phyloP scores from a whole-genome alignment of 2,113 vertebrate species.

The Thunnus maccoyii region DNA sequence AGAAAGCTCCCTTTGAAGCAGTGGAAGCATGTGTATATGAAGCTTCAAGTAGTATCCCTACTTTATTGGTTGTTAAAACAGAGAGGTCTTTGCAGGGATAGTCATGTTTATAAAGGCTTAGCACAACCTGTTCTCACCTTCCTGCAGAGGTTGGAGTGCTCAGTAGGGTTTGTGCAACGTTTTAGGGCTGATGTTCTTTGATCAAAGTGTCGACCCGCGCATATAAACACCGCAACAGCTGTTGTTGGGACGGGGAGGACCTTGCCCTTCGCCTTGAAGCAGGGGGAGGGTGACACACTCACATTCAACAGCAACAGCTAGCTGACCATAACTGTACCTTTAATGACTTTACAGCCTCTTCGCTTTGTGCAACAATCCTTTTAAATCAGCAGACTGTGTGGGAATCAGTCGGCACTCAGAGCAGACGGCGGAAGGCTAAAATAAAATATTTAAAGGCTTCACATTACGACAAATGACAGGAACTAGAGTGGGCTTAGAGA shows the following conservation, averaged over 20 bases:
- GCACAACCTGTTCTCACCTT: neutral
- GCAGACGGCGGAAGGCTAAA: neutral
- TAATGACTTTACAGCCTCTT: constrained; percentile 8
- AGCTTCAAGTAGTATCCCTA: neutral
- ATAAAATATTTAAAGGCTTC: constrained; percentile 35
- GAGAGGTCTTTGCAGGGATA: neutral
- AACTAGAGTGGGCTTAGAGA: constrained; percentile 5
- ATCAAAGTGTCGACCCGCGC: constrained; percentile 24
- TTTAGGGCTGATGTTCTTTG: constrained; percentile 23
- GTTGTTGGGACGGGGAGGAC: constrained; percentile 20
- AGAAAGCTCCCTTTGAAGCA: constrained; percentile 19
- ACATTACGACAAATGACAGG: constrained; percentile 13
- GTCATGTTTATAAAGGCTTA: constrained; percentile 8
- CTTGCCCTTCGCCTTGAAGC: constrained; percentile 42
- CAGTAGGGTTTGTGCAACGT: neutral
- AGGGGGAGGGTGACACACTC: neutral
- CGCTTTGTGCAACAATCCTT: neutral
- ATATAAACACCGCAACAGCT: neutral
- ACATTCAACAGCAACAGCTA: neutral
- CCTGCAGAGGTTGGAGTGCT: neutral
- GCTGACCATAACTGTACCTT: neutral
- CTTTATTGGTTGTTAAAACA: constrained; percentile 40
- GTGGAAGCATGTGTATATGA: neutral
- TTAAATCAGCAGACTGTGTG: neutral
- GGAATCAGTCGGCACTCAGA: neutral